phyloP scores from a whole-genome alignment of 2,797 vertebrate species.

The Sebastes minor region DNA sequence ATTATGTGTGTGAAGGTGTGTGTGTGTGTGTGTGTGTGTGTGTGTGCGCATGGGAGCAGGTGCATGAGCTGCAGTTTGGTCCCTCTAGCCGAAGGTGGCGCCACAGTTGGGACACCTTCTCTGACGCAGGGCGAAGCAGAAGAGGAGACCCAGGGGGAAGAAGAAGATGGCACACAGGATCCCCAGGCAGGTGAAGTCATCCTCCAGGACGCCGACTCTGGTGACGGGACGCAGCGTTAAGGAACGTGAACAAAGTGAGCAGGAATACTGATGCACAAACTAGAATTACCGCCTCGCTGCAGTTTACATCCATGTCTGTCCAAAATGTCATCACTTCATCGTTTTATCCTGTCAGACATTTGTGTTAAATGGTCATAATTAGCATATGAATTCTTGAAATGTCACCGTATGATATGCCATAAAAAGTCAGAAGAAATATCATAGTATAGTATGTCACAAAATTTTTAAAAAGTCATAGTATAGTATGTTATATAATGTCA shows the following conservation, averaged over 20 bases:
- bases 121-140: slow-evolving; percentile 96
- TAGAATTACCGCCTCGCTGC: not conserved
- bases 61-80: slow-evolving; percentile 66
- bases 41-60: not conserved
- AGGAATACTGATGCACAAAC: not conserved
- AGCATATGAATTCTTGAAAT: not conserved
- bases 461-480: no score
- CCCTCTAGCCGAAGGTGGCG: slow-evolving; percentile 92
- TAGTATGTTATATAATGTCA: no score
- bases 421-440: not conserved
- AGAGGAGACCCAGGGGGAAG: slow-evolving; percentile 97
- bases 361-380: not conserved
- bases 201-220: slow-evolving; percentile 98
- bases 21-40: not conserved
- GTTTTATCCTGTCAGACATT: not conserved
- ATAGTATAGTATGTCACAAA: not conserved
- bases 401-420: not conserved
- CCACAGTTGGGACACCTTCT: slow-evolving; percentile 98
- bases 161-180: slow-evolving; percentile 96
- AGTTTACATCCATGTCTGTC: not conserved
- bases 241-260: not conserved
- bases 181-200: slow-evolving; percentile 97
- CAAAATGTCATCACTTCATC: not conserved
- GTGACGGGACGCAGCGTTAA: no score
- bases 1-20: slow-evolving; percentile 11